These are phyloP conservation scores for Drosophila cognata DNA, from an alignment of 2,888 invertebrate genomes.

Conservation along the genomic window DNA sequence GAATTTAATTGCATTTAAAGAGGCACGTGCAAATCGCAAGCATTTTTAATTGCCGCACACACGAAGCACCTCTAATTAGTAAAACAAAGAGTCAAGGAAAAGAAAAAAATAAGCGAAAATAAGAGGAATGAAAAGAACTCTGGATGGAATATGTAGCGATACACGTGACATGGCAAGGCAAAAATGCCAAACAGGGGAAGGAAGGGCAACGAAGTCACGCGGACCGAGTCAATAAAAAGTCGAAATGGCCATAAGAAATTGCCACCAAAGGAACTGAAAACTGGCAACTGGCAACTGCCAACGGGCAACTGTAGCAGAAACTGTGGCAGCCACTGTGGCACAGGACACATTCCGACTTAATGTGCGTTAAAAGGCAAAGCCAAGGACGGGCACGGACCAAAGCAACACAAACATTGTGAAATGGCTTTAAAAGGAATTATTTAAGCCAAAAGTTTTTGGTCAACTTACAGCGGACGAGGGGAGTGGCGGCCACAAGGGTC, in stretches of 20 bases:
- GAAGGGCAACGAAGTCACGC: slow-evolving; percentile 52
- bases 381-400: slow-evolving; percentile 31
- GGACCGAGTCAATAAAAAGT: slow-evolving; percentile 73
- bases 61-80: slow-evolving; percentile 61
- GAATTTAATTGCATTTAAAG: slow-evolving; percentile 76
- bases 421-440: slow-evolving; percentile 76
- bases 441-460: slow-evolving; percentile 77
- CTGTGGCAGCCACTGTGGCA: slow-evolving; percentile 29
- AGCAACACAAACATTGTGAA: slow-evolving; percentile 24
- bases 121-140: not conserved
- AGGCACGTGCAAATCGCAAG: slow-evolving; percentile 73
- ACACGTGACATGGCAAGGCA: slow-evolving; percentile 43
- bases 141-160: slow-evolving; percentile 11
- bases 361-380: slow-evolving; percentile 74
- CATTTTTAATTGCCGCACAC: slow-evolving; percentile 68
- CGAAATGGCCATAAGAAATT: slow-evolving; percentile 78
- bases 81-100: slow-evolving; percentile 20
- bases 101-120: not conserved
- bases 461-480: slow-evolving; percentile 31
- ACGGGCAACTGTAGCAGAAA: slow-evolving; percentile 10
- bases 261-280: slow-evolving; percentile 64
- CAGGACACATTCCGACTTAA: slow-evolving; percentile 75
- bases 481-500: not conserved
- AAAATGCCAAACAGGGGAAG: not conserved
- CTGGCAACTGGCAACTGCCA: slow-evolving; percentile 23